Percentiles rank a stretch among this genome's conserved stretches.
These are phyloP conservation scores for Euplagia quadripunctaria DNA, from an alignment of 2,888 invertebrate genomes.

Conservation along the genomic window DNA sequence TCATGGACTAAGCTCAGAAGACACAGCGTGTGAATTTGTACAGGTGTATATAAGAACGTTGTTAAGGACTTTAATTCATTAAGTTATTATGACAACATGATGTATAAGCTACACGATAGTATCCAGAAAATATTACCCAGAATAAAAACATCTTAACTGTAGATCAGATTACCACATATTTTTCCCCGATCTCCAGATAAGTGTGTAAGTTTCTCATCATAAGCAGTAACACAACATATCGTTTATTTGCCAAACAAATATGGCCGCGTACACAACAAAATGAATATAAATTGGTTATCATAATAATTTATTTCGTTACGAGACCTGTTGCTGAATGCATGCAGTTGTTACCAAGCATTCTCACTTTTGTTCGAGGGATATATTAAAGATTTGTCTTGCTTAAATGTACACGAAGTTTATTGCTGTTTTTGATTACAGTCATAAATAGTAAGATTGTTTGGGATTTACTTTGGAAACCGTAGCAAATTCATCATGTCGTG, in stretches of 20 bases:
- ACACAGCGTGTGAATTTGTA: not conserved
- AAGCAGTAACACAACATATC: slow-evolving; percentile 39
- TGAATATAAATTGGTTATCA: slow-evolving; percentile 55
- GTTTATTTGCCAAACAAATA: slow-evolving; percentile 44
- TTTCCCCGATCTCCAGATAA: slow-evolving; percentile 14
- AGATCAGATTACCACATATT: slow-evolving; percentile 18
- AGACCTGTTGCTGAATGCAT: slow-evolving; percentile 47
- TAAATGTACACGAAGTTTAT: slow-evolving; percentile 1
- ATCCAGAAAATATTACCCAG: not conserved
- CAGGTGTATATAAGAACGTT: not conserved
- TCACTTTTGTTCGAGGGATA: not conserved
- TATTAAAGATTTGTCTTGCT: slow-evolving; percentile 20
- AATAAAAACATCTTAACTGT: slow-evolving; percentile 14
- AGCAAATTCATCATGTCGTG: not conserved
- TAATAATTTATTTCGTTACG: slow-evolving; percentile 49
- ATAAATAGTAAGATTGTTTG: not conserved
- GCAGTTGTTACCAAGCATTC: slow-evolving; percentile 31
- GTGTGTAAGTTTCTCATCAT: slow-evolving; percentile 39
- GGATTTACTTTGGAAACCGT: not conserved
- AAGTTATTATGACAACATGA: not conserved
- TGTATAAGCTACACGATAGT: not conserved
- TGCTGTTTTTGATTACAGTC: slow-evolving; percentile 7
- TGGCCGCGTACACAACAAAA: slow-evolving; percentile 35
- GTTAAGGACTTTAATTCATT: not conserved
- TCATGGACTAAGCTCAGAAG: not conserved